Evolutionary conservation across 2,797 vertebrate species (phyloP), one percentile per base, ranked within the genome.

Genomic region (Aplochiton taeniatus): DNA sequence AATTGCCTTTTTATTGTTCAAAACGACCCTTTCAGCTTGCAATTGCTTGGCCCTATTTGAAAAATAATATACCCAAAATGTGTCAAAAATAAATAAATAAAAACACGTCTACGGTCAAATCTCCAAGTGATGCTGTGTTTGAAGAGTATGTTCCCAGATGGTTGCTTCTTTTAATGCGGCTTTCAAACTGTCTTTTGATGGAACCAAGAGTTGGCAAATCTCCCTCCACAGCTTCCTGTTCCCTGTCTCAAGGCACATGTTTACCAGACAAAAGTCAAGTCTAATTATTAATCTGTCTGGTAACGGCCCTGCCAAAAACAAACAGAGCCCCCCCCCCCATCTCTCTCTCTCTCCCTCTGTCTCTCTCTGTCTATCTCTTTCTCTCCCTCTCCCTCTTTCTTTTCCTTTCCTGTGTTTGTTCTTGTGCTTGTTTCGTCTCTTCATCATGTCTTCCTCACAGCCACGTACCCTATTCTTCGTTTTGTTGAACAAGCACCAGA

Each of bases 401-500:
- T 17, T 41, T 12, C 7, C 43, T 52, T 8, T 11, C 59, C 45
- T 20, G 17, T 18, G 16, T 45, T 46, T 16, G 31, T 43, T 18
- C 49, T 13, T 20, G 17, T 18, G 16, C 45, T 46, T 16, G 31
- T 43, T 18, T 44, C 11, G 3, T 46, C 49, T 70, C 69, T 6
- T 31, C 31, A 31, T 31, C 6, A 31, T 31, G 31, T 19, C 58
- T 41, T 53, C 63, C 49, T 53, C 47, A 48, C 47, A 48, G 14
- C 65, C 63, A 62, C 65, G 90, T 80, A 88, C 83, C 88, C 61
- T 13, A 85, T 52, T 17, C 0, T 14, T 92, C 92, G 88, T 87
- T 81, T 82, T 87, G 84, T 80, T 84, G 79, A 82, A 86, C 80
- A 72, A 80, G 78, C 75, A 90, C 88, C 89, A 90, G 89, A 67